Evolutionary conservation across 2,797 vertebrate genomes (phyloP), one percentile per base, ranked within the genome.

Genomic region (Mergus octosetaceus): DNA sequence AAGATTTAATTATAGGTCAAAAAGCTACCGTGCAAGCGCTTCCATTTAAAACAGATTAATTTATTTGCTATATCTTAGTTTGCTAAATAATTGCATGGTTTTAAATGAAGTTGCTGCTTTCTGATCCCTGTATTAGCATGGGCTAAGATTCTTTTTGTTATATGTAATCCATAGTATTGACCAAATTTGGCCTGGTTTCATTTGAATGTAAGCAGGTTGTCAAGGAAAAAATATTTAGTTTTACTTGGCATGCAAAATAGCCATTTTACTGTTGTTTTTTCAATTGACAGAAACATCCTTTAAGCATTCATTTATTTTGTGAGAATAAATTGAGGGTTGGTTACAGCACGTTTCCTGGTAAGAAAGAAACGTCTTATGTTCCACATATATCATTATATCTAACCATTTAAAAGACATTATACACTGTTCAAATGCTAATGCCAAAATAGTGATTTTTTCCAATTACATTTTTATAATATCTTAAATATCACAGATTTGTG

Each of bases 161-260:
- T 90, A 84, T 91, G 81, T 84, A 97, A 98, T 98, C 97, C 93
- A 97, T 98, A 98, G 90, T 98, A 97, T 98, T 98, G 98, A 98
- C 97, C 95, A 95, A 4, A 85, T 91, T 91, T 95, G 93, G 97
- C 96, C 96, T 96, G 85, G 83, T 95, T 97, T 93, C 97, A 97
- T 97, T 97, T 97, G 91, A 96, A 81, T 94, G 88, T 93, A 96
- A 96, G 96, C 95, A 95, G 90, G 91, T 97, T 97, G 95, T 98
- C 97, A 97, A 85, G 95, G 73, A 94, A 96, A 97, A 97, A 97
- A 97, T 96, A 97, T 87, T 97, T 97, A 74, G 84, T 97, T 97
- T 95, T 90, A 97, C 90, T 96, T 97, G 96, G 91, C 91, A 75
- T 94, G 73, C 45, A 80, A 97, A 95, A 91, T 79, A 94, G 93